phyloP scores from a whole-genome alignment of 2,797 vertebrate genomes.

The Thunnus albacares region DNA sequence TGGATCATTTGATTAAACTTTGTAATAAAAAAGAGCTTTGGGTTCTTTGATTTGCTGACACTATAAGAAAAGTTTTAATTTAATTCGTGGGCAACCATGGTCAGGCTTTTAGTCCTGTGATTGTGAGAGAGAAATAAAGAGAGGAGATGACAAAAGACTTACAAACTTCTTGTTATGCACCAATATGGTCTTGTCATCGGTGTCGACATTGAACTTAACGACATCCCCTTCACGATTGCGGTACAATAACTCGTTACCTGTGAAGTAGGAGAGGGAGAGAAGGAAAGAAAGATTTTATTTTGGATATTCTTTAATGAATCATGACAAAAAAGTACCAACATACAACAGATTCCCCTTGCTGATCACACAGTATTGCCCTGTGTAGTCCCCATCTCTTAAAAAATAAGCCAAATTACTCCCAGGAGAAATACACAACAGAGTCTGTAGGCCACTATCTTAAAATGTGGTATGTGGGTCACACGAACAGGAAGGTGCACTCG shows the following conservation, averaged over 20 bases:
- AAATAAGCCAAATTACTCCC: not conserved
- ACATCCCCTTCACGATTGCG: slow-evolving; percentile 91
- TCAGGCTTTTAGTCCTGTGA: slow-evolving; percentile 11
- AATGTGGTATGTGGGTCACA: slow-evolving; percentile 5
- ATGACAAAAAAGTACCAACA: slow-evolving; percentile 6
- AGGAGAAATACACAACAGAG: not conserved
- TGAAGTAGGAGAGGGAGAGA: slow-evolving; percentile 24
- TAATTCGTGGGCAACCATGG: slow-evolving; percentile 13
- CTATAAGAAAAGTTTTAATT: slow-evolving; percentile 48
- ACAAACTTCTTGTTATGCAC: slow-evolving; percentile 98
- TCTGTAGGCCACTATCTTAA: not conserved
- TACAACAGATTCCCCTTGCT: not conserved
- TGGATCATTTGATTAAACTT: slow-evolving; percentile 61
- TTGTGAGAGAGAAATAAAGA: not conserved
- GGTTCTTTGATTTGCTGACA: slow-evolving; percentile 67
- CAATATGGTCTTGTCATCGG: slow-evolving; percentile 88
- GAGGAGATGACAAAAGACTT: slow-evolving; percentile 79
- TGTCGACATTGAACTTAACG: slow-evolving; percentile 91
- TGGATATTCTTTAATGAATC: not conserved
- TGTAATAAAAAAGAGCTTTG: slow-evolving; percentile 43
- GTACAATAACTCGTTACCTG: slow-evolving; percentile 95
- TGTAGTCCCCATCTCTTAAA: not conserved
- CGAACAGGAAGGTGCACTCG: not conserved
- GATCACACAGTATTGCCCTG: not conserved
- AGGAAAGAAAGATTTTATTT: not conserved